phyloP scores from a whole-genome alignment of 2,797 vertebrate species.

The Rallus crepitans region DNA sequence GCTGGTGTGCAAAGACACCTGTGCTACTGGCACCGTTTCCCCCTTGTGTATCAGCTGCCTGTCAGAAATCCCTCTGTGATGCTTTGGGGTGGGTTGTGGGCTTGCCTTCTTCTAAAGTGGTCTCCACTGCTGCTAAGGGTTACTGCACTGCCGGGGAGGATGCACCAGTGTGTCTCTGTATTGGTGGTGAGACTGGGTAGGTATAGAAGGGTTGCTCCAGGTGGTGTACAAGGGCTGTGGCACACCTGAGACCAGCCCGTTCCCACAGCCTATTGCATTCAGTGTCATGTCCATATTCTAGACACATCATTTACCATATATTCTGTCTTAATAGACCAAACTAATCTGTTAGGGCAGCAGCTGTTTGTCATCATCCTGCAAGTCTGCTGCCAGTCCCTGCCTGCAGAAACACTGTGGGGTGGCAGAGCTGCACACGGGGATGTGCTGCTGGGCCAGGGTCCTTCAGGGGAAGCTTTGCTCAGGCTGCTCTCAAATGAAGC shows the following conservation, averaged over 20 bases:
- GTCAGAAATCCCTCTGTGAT: background rate
- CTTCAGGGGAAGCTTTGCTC: background rate
- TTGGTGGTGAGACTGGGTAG: background rate
- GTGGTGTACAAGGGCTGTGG: background rate
- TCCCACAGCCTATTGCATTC: accelerated
- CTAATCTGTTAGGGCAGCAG: background rate
- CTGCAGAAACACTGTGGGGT: background rate
- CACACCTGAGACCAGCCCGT: background rate
- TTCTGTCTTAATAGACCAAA: background rate
- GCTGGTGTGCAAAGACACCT: accelerated
- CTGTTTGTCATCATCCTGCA: background rate
- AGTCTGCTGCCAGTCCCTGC: background rate
- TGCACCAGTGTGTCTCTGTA: background rate
- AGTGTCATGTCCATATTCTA: background rate
- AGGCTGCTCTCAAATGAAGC: background rate
- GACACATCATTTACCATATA: accelerated
- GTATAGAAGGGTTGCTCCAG: background rate
- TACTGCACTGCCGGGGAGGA: background rate
- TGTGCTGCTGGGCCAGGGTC: background rate
- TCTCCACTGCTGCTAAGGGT: no score
- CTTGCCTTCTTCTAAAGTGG: background rate
- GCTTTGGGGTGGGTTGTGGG: no score
- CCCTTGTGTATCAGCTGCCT: background rate
- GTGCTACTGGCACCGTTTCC: accelerated
- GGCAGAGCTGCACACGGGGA: background rate